Evolutionary conservation across 1,140 invertebrate species (phyloP).

Genomic region (Hylaeus anthracinus): DNA sequence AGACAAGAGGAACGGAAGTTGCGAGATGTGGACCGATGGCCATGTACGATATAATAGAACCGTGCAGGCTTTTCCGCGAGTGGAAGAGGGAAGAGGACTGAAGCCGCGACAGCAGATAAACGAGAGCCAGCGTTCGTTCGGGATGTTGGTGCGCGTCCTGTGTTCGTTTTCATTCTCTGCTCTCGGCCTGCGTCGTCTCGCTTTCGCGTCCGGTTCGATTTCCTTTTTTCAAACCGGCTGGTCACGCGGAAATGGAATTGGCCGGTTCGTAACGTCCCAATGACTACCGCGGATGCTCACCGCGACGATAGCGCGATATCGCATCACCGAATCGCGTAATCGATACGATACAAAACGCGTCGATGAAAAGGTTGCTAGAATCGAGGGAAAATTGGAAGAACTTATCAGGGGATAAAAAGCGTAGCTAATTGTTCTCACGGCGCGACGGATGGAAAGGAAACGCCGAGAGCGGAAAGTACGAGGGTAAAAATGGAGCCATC

Average conservation of each 20-base stretch:
- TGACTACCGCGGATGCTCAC: background rate
- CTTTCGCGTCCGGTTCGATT: constrained; percentile 11
- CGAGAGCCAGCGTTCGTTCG: constrained; percentile 14
- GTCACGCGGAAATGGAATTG: constrained; percentile 24
- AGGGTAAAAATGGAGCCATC: constrained; percentile 5
- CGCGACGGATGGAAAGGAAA: background rate
- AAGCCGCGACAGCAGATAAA: constrained; percentile 24
- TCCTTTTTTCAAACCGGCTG: constrained; percentile 14
- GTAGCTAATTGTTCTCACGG: background rate
- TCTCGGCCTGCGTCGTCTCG: background rate
- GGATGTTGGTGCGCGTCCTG: background rate
- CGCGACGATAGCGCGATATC: background rate
- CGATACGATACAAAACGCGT: background rate
- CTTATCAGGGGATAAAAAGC: background rate
- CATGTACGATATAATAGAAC: constrained; percentile 30
- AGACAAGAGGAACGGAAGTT: background rate
- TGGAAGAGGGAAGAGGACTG: background rate
- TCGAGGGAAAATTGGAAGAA: background rate
- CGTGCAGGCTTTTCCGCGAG: background rate
- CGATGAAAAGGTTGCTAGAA: background rate
- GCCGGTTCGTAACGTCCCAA: background rate
- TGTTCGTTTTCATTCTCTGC: constrained; percentile 4
- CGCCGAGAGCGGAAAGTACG: background rate
- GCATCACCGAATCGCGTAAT: background rate
- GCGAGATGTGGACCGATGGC: constrained; percentile 24